Evolutionary conservation across 2,113 vertebrate genomes (phyloP), one percentile per base, ranked within the genome.

Genomic region (Eudyptes chrysolophus): DNA sequence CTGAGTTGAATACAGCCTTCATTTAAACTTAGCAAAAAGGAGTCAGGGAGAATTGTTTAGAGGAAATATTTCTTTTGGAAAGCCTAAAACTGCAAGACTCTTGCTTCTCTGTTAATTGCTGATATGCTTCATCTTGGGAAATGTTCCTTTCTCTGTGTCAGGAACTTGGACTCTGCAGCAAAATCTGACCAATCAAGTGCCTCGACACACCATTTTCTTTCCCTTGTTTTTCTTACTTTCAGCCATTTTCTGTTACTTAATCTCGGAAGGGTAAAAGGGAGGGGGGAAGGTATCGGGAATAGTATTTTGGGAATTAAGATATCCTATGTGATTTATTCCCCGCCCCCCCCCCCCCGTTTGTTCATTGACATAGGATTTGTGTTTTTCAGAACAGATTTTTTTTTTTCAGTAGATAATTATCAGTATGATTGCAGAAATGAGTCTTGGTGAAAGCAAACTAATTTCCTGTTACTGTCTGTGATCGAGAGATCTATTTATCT

Each of bases 171-270:
- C 78, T 87, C 96, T 97, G 97, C 96, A 96, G 91, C 97, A 97
- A 97, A 97, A 97, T 95, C 89, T 25, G 92, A 62, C 96, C 97
- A 97, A 97, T 97, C 84, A 7, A 72, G 9, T 34, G 64, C 48
- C 71, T 66, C 55, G 22, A 6, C 18, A 34, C 87, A 95, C 95
- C 97, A 97, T 96, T 96, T 97, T 95, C 78, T 87, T 38, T 51
- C 57, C 26, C 65, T 51, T 81, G 83, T 46, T 95, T 94, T 95
- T 92, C 75, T 83, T n/a, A 1, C 62, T 92, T 94, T 94, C 94
- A 85, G 96, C 95, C 96, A 97, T 97, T 96, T 97, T 97, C 93
- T 97, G 18, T 65, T 77, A 57, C 60, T 91, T 79, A 62, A n/a
- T 21, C n/a, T 44, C 22, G 5, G 72, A 24, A 36, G 52, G 12